phyloP scores from a whole-genome alignment of 2,113 vertebrate genomes.

The Candoia aspera region DNA sequence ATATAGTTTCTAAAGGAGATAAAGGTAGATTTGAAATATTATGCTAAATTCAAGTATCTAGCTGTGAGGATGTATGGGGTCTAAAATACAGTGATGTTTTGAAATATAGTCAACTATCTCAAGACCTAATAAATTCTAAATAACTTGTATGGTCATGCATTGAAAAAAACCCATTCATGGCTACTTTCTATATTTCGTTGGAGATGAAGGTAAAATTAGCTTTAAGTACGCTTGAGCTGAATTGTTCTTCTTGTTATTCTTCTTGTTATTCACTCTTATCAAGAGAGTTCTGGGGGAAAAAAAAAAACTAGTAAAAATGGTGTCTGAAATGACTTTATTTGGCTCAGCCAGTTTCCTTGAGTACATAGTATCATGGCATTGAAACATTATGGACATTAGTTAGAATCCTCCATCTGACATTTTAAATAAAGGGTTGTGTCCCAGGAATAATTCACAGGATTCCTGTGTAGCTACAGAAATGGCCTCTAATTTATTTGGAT shows the following conservation, averaged over 20 bases:
- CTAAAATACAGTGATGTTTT: background rate
- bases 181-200: background rate
- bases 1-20: slow-evolving; percentile 3
- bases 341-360: background rate
- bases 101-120: background rate
- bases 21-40: slow-evolving; percentile 14
- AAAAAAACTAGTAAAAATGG: background rate
- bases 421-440: background rate
- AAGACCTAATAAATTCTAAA: slow-evolving; percentile 5
- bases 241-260: background rate
- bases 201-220: background rate
- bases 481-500: background rate
- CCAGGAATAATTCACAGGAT: background rate
- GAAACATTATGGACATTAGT: background rate
- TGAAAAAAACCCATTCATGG: background rate
- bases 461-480: background rate
- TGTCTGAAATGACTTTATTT: background rate
- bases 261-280: background rate
- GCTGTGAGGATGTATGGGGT: background rate
- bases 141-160: background rate
- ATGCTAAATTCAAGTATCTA: slow-evolving; percentile 24
- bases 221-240: background rate
- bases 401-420: background rate
- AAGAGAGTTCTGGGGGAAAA: background rate
- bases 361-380: background rate